Base-by-base conservation (phyloP, 2,888 invertebrate genomes). In the Cheilosia soror region DNA sequence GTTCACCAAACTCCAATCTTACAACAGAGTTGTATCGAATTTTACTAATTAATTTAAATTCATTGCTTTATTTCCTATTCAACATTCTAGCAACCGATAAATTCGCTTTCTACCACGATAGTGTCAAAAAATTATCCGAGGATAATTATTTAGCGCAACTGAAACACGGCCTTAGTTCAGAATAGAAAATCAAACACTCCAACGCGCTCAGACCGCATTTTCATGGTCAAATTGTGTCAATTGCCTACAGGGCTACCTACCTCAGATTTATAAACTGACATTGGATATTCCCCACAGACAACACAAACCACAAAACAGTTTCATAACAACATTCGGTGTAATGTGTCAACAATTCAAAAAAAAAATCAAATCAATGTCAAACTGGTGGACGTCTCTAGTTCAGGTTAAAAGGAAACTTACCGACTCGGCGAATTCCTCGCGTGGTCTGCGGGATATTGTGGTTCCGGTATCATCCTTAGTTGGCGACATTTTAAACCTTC, bases 391-490 rank as follows among this genome's bases (percentile, higher is more conserved):
- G 7, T n/a, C 4, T 33, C 42, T n/a, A 42, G 29, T 42, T 57
- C 20, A 44, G 25, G 31, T 15, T 62, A 13, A 40, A 40, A 5
- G 60, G 11, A 33, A 73, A 88, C 91, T 90, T 88, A 91, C 91
- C 90, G 90, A 90, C 78, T 91, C 91, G n/a, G 92, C 89, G 72
- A 91, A 91, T 73, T 91, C 91, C 84, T 91, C 91, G 31, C 91
- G 92, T 42, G 92, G 89, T n/a, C 91, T 90, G 47, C 91, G 89
- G 29, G 91, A 91, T 82, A 90, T 87, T 20, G 89, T 89, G 40
- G 91, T 89, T 87, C 87, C 89, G 72, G 88, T 89, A 79, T 89
- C 90, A 65, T 91, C 91, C 89, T 91, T 91, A 73, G 91, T 91
- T 73, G 92, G 92, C 85, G 91, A 91, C 89, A 89, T 89, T 81